These are phyloP conservation scores for Listronotus bonariensis DNA, from an alignment of 1,140 invertebrate species.

Conservation along the genomic window DNA sequence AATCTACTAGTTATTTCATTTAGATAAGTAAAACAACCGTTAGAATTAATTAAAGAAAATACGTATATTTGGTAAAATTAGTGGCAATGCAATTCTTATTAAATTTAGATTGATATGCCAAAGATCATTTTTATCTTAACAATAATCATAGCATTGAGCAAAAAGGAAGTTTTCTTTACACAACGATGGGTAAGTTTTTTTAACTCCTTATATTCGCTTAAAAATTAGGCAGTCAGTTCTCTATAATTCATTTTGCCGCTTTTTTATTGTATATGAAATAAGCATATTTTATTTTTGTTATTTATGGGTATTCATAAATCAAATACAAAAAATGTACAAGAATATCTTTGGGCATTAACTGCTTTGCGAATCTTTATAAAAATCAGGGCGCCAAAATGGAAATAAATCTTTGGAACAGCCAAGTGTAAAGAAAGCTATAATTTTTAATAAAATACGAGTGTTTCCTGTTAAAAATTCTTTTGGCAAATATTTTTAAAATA, in stretches of 20 bases:
- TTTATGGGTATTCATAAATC: conserved; percentile 4
- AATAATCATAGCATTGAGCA: no score
- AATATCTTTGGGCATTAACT: conserved; percentile 19
- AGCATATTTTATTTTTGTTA: conserved; percentile 14
- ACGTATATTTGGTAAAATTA: no score
- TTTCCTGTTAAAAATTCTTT: conserved; percentile 15
- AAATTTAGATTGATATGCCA: no score
- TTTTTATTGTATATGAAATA: conserved; percentile 9
- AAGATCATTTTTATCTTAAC: no score
- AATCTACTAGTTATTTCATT: no score
- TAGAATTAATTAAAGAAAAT: no score
- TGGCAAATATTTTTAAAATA: conserved; percentile 5
- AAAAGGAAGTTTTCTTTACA: no score
- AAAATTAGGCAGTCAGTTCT: no score
- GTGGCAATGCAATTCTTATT: no score
- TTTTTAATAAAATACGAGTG: conserved; percentile 28
- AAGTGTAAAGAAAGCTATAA: conserved; percentile 30
- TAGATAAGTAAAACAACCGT: no score
- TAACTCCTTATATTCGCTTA: no score
- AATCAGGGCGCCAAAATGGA: conserved; percentile 25
- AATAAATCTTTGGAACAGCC: conserved; percentile 27
- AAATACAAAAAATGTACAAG: conserved; percentile 6
- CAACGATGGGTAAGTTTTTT: no score
- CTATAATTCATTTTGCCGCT: background rate
- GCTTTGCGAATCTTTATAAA: conserved; percentile 20